These are phyloP conservation scores for Spinibarbus caldwelli DNA, from an alignment of 2,797 vertebrate species.

Conservation along the genomic window DNA sequence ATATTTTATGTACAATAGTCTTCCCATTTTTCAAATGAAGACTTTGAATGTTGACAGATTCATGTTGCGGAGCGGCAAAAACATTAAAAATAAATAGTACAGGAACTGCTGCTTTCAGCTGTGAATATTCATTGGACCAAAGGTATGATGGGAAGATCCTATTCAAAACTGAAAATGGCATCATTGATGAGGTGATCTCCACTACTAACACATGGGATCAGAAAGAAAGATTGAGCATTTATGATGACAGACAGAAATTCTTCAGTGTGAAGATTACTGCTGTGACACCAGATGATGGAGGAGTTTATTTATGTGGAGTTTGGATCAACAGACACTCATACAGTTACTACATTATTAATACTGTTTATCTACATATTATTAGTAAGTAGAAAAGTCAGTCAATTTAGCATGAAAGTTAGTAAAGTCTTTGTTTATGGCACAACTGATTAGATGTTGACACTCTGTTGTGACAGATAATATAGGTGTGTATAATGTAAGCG, in stretches of 20 bases:
- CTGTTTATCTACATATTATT: no score
- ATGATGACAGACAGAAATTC: no score
- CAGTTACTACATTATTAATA: no score
- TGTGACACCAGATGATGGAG: no score
- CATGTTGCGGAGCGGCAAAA: background rate
- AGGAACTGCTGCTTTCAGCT: background rate
- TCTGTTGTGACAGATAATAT: no score
- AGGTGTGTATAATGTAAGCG: no score
- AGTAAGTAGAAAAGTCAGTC: no score
- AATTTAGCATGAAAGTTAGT: no score
- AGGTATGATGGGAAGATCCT: background rate
- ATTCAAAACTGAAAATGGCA: background rate
- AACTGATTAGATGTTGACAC: no score
- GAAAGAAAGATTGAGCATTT: background rate
- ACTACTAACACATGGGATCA: rapidly evolving
- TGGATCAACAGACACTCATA: rapidly evolving
- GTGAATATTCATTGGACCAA: constrained; percentile 11
- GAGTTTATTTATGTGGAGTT: no score
- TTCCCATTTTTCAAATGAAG: background rate
- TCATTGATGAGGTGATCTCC: background rate
- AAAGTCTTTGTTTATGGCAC: no score
- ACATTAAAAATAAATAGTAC: background rate
- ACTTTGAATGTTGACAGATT: background rate
- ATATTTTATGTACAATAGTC: no score
- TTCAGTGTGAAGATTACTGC: background rate